Conservation (phyloP, 1,140 invertebrate species). For the Drosophila santomea region DNA sequence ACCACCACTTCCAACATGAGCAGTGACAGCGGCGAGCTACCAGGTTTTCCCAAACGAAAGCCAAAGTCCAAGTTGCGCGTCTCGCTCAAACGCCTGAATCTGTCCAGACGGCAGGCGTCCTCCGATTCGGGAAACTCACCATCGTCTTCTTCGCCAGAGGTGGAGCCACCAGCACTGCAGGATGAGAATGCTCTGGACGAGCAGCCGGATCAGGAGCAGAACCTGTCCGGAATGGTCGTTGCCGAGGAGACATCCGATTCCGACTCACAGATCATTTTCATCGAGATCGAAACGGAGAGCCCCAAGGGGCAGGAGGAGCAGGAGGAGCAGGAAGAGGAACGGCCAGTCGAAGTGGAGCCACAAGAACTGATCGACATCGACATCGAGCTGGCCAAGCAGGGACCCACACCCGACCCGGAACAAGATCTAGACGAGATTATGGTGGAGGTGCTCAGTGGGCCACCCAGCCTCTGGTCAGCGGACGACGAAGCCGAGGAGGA, state of each 20-base stretch:
- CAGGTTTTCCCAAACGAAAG: not conserved
- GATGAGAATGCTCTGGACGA: constrained; percentile 42
- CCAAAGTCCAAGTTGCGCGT: constrained; percentile 56
- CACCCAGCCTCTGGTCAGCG: constrained; percentile 39
- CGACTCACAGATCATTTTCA: constrained; percentile 59
- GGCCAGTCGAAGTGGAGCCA: not conserved
- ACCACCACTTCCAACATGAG: not conserved
- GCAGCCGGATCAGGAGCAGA: constrained; percentile 6
- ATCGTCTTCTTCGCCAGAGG: constrained; percentile 16
- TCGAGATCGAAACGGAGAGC: constrained; percentile 55
- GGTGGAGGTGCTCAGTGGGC: constrained; percentile 35
- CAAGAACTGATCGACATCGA: constrained; percentile 1
- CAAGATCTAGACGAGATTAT: constrained; percentile 11
- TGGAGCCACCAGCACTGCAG: constrained; percentile 9
- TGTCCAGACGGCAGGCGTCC: constrained; percentile 23
- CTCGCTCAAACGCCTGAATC: constrained; percentile 51
- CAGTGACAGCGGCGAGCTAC: constrained; percentile 6
- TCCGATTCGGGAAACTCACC: constrained; percentile 46
- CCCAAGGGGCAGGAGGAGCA: constrained; percentile 10
- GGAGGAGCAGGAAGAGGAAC: constrained; percentile 1
- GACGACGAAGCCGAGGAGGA: constrained; percentile 15
- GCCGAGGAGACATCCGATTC: constrained; percentile 19
- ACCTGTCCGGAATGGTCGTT: not conserved
- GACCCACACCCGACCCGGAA: not conserved
- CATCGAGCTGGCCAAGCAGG: constrained; percentile 12